Evolutionary conservation across 2,797 vertebrate species (phyloP).

Genomic region (Nannoperca obscura): DNA sequence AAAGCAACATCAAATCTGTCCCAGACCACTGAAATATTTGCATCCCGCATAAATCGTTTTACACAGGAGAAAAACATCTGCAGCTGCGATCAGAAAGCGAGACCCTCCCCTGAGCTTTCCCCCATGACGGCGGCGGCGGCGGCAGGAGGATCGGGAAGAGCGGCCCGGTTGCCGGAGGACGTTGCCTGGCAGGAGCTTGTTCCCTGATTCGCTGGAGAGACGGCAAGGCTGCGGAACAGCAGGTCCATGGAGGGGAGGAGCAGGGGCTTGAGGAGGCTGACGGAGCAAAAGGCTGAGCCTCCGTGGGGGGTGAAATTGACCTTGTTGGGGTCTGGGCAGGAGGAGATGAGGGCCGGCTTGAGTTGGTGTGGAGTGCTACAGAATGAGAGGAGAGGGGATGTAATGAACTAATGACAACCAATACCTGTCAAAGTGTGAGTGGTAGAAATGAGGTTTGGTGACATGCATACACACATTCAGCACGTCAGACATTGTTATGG

Average conservation of each 20-base stretch:
- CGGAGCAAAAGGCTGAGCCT: slow-evolving; percentile 92
- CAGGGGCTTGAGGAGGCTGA: slow-evolving; percentile 90
- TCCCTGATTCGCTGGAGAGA: slow-evolving; percentile 70
- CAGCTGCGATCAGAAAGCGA: slow-evolving; percentile 60
- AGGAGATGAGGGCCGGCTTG: slow-evolving; percentile 81
- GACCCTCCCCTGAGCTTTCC: slow-evolving; percentile 47
- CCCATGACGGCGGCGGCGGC: slow-evolving; percentile 56
- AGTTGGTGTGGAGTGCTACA: slow-evolving; percentile 78
- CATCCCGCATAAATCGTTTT: slow-evolving; percentile 21
- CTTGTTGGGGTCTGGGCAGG: slow-evolving; percentile 94
- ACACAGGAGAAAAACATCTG: slow-evolving; percentile 19
- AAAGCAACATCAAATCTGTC: slow-evolving; percentile 28
- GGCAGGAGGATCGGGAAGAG: slow-evolving; percentile 55
- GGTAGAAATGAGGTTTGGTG: neutral
- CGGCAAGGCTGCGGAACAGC: slow-evolving; percentile 85
- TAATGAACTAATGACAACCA: neutral
- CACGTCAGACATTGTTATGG: too few species aligned
- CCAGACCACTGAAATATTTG: slow-evolving; percentile 30
- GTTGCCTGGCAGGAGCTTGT: slow-evolving; percentile 55
- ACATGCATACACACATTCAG: neutral
- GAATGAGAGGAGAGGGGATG: slow-evolving; percentile 18
- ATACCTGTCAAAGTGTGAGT: neutral
- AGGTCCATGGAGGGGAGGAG: slow-evolving; percentile 89
- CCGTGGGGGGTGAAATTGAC: slow-evolving; percentile 92
- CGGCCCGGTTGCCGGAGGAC: slow-evolving; percentile 45